phyloP scores from a whole-genome alignment of 1,140 invertebrate genomes.

The Asobara japonica region DNA sequence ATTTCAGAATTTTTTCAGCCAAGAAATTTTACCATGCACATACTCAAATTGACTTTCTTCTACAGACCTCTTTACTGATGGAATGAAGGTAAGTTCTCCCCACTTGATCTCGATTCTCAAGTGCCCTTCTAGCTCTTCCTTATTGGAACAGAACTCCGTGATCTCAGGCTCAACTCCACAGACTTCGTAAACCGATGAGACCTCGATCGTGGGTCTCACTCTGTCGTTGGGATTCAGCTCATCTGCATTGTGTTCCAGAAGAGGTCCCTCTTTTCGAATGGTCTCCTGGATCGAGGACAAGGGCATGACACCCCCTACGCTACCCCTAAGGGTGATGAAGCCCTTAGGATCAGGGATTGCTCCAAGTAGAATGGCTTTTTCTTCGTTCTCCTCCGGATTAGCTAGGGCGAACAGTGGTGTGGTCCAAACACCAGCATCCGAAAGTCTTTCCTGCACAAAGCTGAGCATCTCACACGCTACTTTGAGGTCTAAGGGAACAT shows the following conservation, averaged over 20 bases:
- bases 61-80: no score
- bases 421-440: conserved; percentile 20
- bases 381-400: conserved; percentile 42
- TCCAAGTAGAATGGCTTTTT: conserved; percentile 46
- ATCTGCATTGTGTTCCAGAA: neutral
- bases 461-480: conserved; percentile 44
- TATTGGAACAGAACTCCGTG: conserved; percentile 39
- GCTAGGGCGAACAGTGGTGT: conserved; percentile 52
- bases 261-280: neutral
- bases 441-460: conserved; percentile 28
- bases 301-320: conserved; percentile 17
- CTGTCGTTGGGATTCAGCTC: neutral
- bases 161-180: conserved; percentile 50
- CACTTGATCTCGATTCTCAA: conserved; percentile 46
- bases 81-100: conserved; percentile 44
- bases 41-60: no score
- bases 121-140: conserved; percentile 49
- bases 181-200: conserved; percentile 47
- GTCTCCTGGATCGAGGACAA: conserved; percentile 15
- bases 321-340: conserved; percentile 47
- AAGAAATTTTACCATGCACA: no score
- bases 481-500: conserved; percentile 40
- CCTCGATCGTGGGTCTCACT: conserved; percentile 13
- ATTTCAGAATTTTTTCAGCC: no score
- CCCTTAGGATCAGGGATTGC: conserved; percentile 38